Base-by-base conservation (phyloP, 2,888 invertebrate species). In the Bombyx huttoni region DNA sequence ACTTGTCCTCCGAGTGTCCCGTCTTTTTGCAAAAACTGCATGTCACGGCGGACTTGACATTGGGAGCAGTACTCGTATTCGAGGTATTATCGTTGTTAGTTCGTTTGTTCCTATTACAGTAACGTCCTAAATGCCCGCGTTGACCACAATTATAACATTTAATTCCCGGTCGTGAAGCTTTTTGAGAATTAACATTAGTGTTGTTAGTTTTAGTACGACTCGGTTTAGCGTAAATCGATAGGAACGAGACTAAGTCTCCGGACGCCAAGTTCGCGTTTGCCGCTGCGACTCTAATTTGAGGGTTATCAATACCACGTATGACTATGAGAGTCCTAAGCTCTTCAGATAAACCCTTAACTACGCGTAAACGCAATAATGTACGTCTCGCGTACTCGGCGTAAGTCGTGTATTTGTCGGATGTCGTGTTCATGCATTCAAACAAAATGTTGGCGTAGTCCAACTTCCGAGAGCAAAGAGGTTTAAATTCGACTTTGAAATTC, bases 321-420 rank as follows among this genome's bases (percentile, higher is more conserved):
- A 62, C 49, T 5, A 65, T 65, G 8, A 53, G 45, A 0, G 51
- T 33, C 13, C 52, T 61, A 34, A 67, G 45, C 6, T 65, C 64
- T 6, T 65, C 62, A 9, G 57, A 54, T 2, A 63, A 35, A 0
- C 62, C 62, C 6, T 51, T 52, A 0, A 65, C 58, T 7, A 64
- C 54, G 33, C 55, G 53, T 5, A 60, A 46, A 0, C 58, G 54
- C 7, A 62, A 33, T 7, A 59, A 47, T 1, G 58, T 56, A 10
- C 49, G 52, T 8, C 57, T 53, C 0, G 58, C 58, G 47, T 60
- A 62, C 12, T 60, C 60, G 0, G 61, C 63, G 24, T 59, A 63
- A 8, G 58, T 57, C 7, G 53, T 9, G 14, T 53, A 63, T 0
- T 54, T 48, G 13, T 61, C 52, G 0, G 59, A 62, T 1, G 52